A percentile compares a stretch with the other conserved stretches of the same genome.
Evolutionary conservation across 2,113 vertebrate species (phyloP).

Genomic region (Forbesichthys agassizii): DNA sequence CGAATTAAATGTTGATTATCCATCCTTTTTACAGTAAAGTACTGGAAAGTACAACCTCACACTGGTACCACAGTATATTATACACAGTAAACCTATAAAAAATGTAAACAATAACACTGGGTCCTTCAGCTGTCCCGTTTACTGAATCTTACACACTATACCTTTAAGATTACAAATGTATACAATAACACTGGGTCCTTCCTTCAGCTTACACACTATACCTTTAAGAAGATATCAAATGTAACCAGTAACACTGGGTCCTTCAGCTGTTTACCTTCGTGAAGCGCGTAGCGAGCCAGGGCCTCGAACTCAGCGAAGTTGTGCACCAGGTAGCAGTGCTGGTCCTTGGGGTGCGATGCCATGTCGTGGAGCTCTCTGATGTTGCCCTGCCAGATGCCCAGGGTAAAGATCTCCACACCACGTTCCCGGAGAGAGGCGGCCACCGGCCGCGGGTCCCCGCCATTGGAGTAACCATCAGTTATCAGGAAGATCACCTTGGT

Average conservation of each 20-base stretch:
- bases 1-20: too few relatives aligned
- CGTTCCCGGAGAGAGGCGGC: slow-evolving; percentile 86
- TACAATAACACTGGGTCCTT: too few relatives aligned
- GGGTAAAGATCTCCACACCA: slow-evolving; percentile 95
- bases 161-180: too few relatives aligned
- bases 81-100: neutral
- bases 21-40: too few relatives aligned
- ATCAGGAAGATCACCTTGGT: slow-evolving; percentile 96
- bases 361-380: slow-evolving; percentile 95
- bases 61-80: too few relatives aligned
- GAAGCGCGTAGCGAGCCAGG: slow-evolving; percentile 90
- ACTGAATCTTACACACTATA: too few relatives aligned
- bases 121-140: neutral
- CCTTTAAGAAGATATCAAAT: neutral
- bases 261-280: slow-evolving; percentile 84
- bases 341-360: slow-evolving; percentile 93
- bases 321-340: slow-evolving; percentile 95
- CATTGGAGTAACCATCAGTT: slow-evolving; percentile 97
- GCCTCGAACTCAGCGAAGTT: slow-evolving; percentile 97
- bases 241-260: neutral
- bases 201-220: too few relatives aligned
- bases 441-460: slow-evolving; percentile 92
- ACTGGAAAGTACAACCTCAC: too few relatives aligned
- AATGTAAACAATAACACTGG: neutral
- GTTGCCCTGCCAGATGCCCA: slow-evolving; percentile 98